Base-by-base conservation (phyloP, 2,888 invertebrate species). In the Cacoxenus indagator region DNA sequence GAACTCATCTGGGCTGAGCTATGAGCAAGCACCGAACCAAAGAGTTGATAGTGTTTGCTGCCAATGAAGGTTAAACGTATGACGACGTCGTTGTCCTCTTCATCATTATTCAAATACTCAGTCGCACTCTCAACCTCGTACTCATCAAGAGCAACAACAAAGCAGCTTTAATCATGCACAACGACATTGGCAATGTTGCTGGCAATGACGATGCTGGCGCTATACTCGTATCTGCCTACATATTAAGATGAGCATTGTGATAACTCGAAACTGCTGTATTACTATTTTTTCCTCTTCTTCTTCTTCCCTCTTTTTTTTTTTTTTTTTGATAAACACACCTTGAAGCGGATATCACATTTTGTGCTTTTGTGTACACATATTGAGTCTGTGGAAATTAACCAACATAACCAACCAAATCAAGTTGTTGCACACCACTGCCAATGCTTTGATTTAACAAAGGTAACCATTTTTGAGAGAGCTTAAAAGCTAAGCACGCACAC, bases 31-130 rank as follows among this genome's bases (percentile, higher is more conserved):
- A 48, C 48, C 48, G 9, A 19, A 48, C 17, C 59, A 29, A 59
- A 31, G 31, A 59, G 59, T 59, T 31, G 59, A 59, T 59, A 59
- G 14, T 59, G 19, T 59, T 59, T 59, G 59, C 59, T 31, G 22
- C 8, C 59, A 59, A 31, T 37, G 54, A 29, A 54, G 65, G 31
- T 27, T 59, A 31, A 54, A 55, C 37, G 11, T 37, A 51, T 55
- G 37, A n/a, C 29, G 24, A 14, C 43, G 26, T 19, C 19, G 11
- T 2, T 22, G 5, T 48, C 48, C n/a, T 51, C 51, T 19, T 51
- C 51, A 51, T 51, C 51, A 51, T 51, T 22, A 51, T 51, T 43
- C 2, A n/a, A 2, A 0, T 43, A n/a, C 2, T 43, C 45, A 43
- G 5, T 37, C 5, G 11, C 37, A 37, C 11, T 37, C 11, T 37